phyloP scores from a whole-genome alignment of 2,888 invertebrate species.

The Rotaria magnacalcarata region DNA sequence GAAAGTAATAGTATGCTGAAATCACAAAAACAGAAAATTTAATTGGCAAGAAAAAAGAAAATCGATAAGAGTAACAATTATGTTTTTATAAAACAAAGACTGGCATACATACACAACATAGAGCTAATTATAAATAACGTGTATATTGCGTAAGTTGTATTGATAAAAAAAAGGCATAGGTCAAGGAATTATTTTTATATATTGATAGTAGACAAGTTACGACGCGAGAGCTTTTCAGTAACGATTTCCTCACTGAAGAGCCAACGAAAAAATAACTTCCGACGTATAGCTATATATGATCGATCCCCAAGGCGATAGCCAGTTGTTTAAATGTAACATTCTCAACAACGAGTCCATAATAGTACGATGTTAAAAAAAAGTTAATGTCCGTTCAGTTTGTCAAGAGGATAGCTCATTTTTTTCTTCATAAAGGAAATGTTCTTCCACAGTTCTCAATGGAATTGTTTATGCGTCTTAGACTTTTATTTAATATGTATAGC shows the following conservation, averaged over 20 bases:
- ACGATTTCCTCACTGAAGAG: neutral
- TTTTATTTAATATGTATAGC: neutral
- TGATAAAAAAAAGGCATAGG: neutral
- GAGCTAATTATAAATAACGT: neutral
- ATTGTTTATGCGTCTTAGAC: neutral
- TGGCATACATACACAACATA: neutral
- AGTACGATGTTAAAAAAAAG: neutral
- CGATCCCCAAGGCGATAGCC: neutral
- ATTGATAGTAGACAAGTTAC: neutral
- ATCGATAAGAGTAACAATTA: neutral
- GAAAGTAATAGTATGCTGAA: neutral
- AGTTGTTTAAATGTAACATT: neutral
- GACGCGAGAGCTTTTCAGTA: neutral
- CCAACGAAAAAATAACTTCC: neutral
- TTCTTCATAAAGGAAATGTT: neutral
- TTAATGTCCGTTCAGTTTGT: conserved; percentile 5
- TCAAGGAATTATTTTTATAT: neutral
- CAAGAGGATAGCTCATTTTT: neutral
- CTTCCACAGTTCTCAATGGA: neutral
- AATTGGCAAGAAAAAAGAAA: neutral
- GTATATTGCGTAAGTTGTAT: neutral
- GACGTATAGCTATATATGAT: neutral
- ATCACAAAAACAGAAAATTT: neutral
- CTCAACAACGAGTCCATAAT: neutral
- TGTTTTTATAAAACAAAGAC: neutral